Base-by-base conservation (phyloP, 2,113 vertebrate genomes). In the Orthonyx spaldingii region DNA sequence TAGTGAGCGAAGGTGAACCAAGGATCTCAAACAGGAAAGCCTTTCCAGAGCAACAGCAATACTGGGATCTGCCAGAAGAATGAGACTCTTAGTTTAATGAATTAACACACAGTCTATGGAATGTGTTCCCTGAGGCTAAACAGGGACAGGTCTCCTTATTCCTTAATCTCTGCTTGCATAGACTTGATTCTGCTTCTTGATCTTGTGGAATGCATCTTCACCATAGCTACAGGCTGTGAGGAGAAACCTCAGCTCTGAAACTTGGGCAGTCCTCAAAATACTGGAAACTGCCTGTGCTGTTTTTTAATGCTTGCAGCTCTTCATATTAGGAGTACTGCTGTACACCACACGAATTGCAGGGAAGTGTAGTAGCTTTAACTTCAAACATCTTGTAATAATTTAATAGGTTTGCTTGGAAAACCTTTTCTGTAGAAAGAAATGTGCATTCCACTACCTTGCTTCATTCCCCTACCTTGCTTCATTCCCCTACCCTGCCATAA, bases 181-280 rank as follows among this genome's bases (percentile, higher is more conserved):
- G 94, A 64, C 86, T 93, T 96, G 94, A 94, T 94, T 95, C 76
- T 87, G 56, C 71, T 78, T 8, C 56, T 93, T 89, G 60, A 81
- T 92, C 64, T 84, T 71, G 44, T 89, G 93, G 94, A 96, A 96
- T 96, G 94, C 53, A 46, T 53, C 72, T 92, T 92, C 13, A 27
- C 69, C 33, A 44, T 86, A 78, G 85, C 80, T 93, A 28, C 56
- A 57, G 69, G 47, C 90, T 88, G 63, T 74, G 76, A 39, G 78
- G 35, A 56, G 59, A 53, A 35, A 71, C n/a, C 59, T 93, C 26
- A 24, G 68, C 64, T 74, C 59, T 71, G 79, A 86, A 84, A 75
- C 28, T 7, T 37, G 27, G 60, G n/a, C 55, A 93, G 39, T 44
- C 63, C 22, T 80, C 42, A 78, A 30, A 69, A 71, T 26, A 24